Percentiles rank a stretch among this genome's conserved stretches.
Conservation (phyloP, 2,797 vertebrate genomes). For the Psittacula echo region DNA sequence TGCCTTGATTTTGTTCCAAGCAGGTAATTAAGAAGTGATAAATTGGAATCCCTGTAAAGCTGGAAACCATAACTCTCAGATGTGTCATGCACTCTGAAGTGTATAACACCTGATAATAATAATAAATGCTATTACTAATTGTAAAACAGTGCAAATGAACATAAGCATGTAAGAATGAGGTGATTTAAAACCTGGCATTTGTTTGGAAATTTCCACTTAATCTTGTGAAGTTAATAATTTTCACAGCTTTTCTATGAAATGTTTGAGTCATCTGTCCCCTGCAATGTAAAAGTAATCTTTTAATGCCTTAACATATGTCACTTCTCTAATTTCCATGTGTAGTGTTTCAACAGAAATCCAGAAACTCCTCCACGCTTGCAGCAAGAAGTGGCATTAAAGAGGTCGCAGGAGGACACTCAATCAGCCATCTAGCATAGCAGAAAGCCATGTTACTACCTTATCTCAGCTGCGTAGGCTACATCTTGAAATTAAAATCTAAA, state of each 20-base stretch:
- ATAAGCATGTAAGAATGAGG: not conserved
- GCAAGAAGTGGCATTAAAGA: not conserved
- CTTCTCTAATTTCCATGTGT: not conserved
- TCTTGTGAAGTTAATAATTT: not conserved
- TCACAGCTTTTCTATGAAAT: not conserved
- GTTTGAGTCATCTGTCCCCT: not conserved
- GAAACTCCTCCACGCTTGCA: not conserved
- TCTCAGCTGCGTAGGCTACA: not conserved
- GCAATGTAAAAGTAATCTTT: not conserved
- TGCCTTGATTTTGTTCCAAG: slow-evolving; percentile 75
- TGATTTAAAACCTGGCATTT: not conserved
- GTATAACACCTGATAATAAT: slow-evolving; percentile 67
- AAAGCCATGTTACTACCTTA: not conserved
- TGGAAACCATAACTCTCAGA: slow-evolving; percentile 61
- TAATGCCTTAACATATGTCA: not conserved
- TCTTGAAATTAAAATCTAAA: not conserved
- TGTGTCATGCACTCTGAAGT: slow-evolving; percentile 58
- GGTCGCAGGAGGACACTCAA: not conserved
- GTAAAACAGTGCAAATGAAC: slow-evolving; percentile 1
- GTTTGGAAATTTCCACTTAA: not conserved
- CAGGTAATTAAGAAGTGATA: slow-evolving; percentile 76
- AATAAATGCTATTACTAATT: slow-evolving; percentile 67
- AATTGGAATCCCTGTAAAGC: slow-evolving; percentile 66
- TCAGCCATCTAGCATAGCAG: not conserved
- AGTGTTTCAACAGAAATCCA: not conserved